Conservation (phyloP, 2,888 invertebrate species). For the Dioctria rufipes region DNA sequence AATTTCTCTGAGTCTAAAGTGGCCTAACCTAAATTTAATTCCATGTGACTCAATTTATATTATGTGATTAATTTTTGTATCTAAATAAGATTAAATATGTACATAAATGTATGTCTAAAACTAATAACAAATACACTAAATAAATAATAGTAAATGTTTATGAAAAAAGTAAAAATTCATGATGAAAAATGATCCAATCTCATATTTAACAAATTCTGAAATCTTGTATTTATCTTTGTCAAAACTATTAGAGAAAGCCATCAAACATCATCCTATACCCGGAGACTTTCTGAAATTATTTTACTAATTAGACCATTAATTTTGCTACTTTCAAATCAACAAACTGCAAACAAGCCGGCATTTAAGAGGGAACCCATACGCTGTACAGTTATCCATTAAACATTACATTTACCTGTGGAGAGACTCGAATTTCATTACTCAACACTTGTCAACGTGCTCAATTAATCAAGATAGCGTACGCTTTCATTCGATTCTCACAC, state of each 20-base stretch:
- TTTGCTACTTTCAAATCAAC: conserved; percentile 39
- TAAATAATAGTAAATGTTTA: no score
- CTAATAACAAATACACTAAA: no score
- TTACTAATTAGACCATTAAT: conserved; percentile 42
- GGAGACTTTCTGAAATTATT: conserved; percentile 32
- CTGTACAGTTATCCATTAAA: conserved; percentile 31
- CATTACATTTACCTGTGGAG: conserved; percentile 17
- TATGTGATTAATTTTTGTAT: no score
- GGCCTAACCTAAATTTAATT: no score
- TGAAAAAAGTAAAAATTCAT: no score
- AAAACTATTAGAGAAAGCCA: not conserved
- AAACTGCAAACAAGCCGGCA: conserved; percentile 40
- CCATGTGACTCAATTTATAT: no score
- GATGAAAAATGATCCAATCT: no score
- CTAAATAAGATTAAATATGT: no score
- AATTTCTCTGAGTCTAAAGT: no score
- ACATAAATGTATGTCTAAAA: no score
- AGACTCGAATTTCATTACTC: conserved; percentile 50
- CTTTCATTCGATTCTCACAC: conserved; percentile 48
- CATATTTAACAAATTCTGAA: no score
- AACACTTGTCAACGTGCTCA: conserved; percentile 46
- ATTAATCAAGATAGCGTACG: conserved; percentile 50
- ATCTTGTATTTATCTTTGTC: not conserved
- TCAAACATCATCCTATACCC: conserved; percentile 8
- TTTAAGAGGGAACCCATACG: conserved; percentile 17